Conservation (phyloP, 2,113 vertebrate species). For the Rhynchopsitta pachyrhyncha region DNA sequence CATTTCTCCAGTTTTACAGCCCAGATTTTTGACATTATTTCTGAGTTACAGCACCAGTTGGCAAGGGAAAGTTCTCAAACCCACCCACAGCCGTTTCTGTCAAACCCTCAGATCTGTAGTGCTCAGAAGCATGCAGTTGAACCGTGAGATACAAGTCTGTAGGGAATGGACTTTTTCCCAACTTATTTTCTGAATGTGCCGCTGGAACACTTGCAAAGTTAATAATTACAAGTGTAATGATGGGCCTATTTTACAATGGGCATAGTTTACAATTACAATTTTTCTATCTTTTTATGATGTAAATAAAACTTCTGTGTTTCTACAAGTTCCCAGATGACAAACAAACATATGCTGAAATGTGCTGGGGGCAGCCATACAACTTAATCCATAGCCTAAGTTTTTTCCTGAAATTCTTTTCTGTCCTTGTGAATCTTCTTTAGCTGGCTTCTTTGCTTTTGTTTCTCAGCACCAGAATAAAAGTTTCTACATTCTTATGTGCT, state of each 20-base stretch:
- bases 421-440: background rate
- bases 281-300: background rate
- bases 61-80: background rate
- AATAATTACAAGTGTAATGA: background rate
- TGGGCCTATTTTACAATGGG: background rate
- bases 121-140: background rate
- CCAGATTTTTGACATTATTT: background rate
- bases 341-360: background rate
- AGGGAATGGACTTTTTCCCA: background rate
- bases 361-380: background rate
- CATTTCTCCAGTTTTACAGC: background rate
- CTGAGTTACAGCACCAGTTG: background rate
- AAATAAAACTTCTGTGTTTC: background rate
- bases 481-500: background rate
- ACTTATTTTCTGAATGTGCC: background rate
- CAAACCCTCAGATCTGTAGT: fast-evolving
- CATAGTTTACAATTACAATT: fast-evolving
- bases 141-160: background rate
- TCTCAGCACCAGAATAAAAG: background rate
- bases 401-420: background rate
- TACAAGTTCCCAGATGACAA: background rate
- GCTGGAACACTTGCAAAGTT: background rate
- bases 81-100: background rate
- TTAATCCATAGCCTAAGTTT: background rate
- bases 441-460: background rate